Base-by-base conservation (phyloP, 1,140 invertebrate species). In the Stegodyphus mimosarum region DNA sequence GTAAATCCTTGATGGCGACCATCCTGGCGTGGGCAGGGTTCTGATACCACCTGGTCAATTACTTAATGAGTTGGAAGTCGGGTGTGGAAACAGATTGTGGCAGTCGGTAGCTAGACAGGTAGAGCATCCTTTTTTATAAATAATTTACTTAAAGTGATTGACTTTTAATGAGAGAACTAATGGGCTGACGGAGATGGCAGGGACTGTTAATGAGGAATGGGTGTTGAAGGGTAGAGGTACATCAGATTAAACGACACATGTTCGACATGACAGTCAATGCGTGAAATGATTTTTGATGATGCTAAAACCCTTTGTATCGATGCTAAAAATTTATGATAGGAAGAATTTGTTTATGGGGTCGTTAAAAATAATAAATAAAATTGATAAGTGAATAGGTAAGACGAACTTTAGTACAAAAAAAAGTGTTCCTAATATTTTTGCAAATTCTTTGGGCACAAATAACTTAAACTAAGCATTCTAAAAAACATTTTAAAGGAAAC, bases 41-140 rank as follows among this genome's bases (percentile, higher is more conserved):
- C 33, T 33, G 33, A 33, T 33, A 33, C 33, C 33, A 33, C 33
- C 33, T 50, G 76, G 76, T 78, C 76, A 78, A 78, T 78, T 78
- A 78, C 76, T 69, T 78, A 78, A 78, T 78, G 76, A 78, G 76
- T 78, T 10, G 18, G 15, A 18, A 49, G 33, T 71, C 64, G 48
- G 55, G 73, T 6, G 51, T 15, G 74, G 55, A 18, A 78, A 78
- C 76, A 78, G 76, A 78, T 78, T 78, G 76, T 78, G 76, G 49
- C 33, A 33, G 33, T 13, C 60, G 74, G 18, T 49, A 71, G 55
- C 7, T 33, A 49, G 60, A 69, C 48, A 69, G 76, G 52, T 78
- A 69, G 6, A 11, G 49, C 33, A 49, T 71, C 69, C 9, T 48
- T 50, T n/a, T 18, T 50, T 49, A 71, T 71, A 11, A 33, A 33